These are phyloP conservation scores for Syngnathoides biaculeatus DNA, from an alignment of 2,113 vertebrate genomes.

Conservation along the genomic window DNA sequence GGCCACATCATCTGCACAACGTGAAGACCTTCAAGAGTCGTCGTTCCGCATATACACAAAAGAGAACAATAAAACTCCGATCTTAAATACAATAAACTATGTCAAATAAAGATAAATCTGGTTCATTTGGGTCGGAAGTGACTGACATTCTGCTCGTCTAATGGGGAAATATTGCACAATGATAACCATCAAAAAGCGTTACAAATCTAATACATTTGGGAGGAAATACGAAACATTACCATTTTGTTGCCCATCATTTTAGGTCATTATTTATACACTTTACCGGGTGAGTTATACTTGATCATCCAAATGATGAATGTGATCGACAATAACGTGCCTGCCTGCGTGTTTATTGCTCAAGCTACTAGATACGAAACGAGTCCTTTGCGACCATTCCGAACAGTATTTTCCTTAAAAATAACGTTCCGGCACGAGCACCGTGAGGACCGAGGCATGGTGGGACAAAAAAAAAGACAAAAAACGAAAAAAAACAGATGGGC, in stretches of 20 bases:
- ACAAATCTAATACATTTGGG: neutral
- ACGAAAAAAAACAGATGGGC: constrained; percentile 24
- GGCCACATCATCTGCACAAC: constrained; percentile 10
- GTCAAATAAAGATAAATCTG: constrained; percentile 57
- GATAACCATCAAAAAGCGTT: neutral
- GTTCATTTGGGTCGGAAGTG: constrained; percentile 17
- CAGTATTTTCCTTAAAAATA: constrained; percentile 58
- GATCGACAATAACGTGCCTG: constrained; percentile 11
- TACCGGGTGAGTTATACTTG: neutral
- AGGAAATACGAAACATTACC: neutral
- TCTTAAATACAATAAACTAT: constrained; percentile 58
- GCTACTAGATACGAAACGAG: constrained; percentile 70
- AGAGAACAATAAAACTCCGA: constrained; percentile 48
- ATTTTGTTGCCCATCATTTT: neutral
- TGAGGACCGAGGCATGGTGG: constrained; percentile 16
- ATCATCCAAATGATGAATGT: constrained; percentile 6
- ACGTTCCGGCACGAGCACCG: constrained; percentile 11
- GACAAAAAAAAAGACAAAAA: too few species aligned
- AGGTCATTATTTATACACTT: neutral
- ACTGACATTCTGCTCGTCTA: constrained; percentile 57
- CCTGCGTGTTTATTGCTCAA: constrained; percentile 75
- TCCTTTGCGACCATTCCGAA: constrained; percentile 75
- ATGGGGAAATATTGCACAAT: constrained; percentile 1
- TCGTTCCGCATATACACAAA: constrained; percentile 32
- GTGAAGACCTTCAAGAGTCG: constrained; percentile 33